A percentile compares a stretch with the other conserved stretches of the same genome.
Conservation (phyloP, 2,797 vertebrate genomes). For the Microctenopoma stevenorrisi region DNA sequence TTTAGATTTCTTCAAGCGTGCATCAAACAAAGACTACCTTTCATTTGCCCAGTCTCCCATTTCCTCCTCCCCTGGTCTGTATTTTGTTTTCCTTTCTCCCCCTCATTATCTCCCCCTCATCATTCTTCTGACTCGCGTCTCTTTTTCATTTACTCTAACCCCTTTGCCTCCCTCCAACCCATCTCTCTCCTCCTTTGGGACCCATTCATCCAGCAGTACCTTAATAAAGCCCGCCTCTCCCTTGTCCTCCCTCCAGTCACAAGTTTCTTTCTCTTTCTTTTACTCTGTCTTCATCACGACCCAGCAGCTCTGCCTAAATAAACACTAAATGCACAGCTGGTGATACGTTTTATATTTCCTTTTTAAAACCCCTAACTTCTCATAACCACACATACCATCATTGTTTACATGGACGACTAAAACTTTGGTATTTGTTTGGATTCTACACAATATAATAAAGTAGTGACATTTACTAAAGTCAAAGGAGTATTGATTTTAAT, state of each 20-base stretch:
- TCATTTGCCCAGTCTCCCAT: conserved; percentile 52
- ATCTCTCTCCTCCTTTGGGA: conserved; percentile 49
- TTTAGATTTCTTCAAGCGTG: conserved; percentile 50
- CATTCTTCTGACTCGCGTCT: conserved; percentile 8
- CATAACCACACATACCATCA: no score
- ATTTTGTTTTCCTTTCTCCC: conserved; percentile 61
- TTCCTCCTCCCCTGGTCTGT: conserved; percentile 36
- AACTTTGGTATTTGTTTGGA: no score
- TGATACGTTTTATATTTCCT: conserved; percentile 67
- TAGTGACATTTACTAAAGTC: conserved; percentile 35
- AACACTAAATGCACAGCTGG: conserved; percentile 74
- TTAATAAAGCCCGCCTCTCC: conserved; percentile 42
- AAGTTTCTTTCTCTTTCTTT: conserved; percentile 49
- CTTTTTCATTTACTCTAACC: conserved; percentile 45
- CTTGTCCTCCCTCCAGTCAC: conserved; percentile 50
- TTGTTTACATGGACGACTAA: no score
- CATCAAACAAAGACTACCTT: conserved; percentile 71
- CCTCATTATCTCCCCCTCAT: no score
- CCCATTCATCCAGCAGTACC: conserved; percentile 60
- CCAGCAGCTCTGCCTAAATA: conserved; percentile 63
- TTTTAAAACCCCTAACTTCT: conserved; percentile 1
- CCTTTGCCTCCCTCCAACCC: conserved; percentile 3
- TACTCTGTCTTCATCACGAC: conserved; percentile 35
- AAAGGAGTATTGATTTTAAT: conserved; percentile 43
- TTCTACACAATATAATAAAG: conserved; percentile 1